Evolutionary conservation across 2,797 vertebrate genomes (phyloP).

Genomic region (Naso thynnoides): DNA sequence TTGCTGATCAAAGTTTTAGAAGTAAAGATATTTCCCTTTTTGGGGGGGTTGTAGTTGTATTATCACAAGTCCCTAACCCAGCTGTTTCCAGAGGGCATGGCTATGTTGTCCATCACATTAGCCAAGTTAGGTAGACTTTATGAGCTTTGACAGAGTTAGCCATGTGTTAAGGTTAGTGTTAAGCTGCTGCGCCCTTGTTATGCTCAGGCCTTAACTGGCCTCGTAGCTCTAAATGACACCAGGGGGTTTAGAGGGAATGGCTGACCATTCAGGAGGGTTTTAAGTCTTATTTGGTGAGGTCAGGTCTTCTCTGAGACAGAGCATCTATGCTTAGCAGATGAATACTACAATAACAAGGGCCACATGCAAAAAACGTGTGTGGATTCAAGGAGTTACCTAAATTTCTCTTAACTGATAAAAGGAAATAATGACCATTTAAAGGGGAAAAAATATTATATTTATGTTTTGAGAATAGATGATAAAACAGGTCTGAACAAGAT

Average conservation of each 20-base stretch:
- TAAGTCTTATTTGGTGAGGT: constrained; percentile 54
- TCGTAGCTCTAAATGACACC: constrained; percentile 50
- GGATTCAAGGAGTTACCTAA: no score
- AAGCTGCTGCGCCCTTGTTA: constrained; percentile 62
- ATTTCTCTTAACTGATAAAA: background rate
- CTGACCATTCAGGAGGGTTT: constrained; percentile 34
- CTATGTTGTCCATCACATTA: constrained; percentile 63
- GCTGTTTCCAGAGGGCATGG: constrained; percentile 20
- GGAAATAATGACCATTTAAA: background rate
- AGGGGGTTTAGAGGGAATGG: constrained; percentile 54
- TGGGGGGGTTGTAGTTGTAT: constrained; percentile 40
- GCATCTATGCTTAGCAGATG: constrained; percentile 24
- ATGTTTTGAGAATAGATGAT: background rate
- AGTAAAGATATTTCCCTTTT: no score
- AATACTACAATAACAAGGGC: constrained; percentile 18
- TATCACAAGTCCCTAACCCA: constrained; percentile 55
- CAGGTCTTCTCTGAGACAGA: constrained; percentile 40
- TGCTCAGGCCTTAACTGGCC: constrained; percentile 52
- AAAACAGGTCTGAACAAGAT: background rate
- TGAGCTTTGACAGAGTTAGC: constrained; percentile 60
- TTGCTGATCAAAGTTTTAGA: no score
- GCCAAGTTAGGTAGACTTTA: constrained; percentile 56
- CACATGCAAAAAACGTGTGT: constrained; percentile 23
- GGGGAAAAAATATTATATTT: no score
- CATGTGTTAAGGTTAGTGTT: constrained; percentile 67